phyloP scores from a whole-genome alignment of 2,113 vertebrate genomes.

The Leuciscus idus region DNA sequence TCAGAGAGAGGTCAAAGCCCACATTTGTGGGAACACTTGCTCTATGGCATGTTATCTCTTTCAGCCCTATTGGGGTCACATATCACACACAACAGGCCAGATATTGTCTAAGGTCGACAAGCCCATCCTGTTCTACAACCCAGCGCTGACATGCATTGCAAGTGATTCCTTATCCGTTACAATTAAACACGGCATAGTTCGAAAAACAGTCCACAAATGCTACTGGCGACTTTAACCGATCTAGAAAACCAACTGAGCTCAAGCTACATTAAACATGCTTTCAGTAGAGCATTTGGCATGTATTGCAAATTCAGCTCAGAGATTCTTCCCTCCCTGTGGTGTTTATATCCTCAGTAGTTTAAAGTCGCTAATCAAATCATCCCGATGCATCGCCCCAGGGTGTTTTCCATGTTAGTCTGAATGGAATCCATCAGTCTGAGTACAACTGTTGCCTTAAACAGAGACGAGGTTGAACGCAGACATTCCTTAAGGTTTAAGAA shows the following conservation, averaged over 20 bases:
- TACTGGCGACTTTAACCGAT: not conserved
- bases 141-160: not conserved
- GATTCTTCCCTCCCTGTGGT: not conserved
- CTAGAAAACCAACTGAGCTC: not conserved
- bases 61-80: not conserved
- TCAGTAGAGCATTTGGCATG: not conserved
- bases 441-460: not conserved
- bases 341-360: conserved; percentile 23
- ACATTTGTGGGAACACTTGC: conserved; percentile 4
- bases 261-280: conserved; percentile 24
- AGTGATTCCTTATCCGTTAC: conserved; percentile 13
- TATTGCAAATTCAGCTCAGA: not conserved
- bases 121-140: not conserved
- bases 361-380: conserved; percentile 25
- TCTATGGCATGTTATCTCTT: not conserved
- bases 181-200: not conserved
- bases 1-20: conserved; percentile 22
- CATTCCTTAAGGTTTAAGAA: not conserved
- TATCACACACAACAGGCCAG: not conserved
- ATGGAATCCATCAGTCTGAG: not conserved
- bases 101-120: not conserved
- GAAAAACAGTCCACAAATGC: not conserved
- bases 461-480: not conserved
- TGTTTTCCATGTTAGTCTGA: conserved; percentile 16
- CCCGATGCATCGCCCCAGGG: conserved; percentile 2